Percentiles rank a stretch among this genome's conserved stretches.
phyloP scores from a whole-genome alignment of 2,113 vertebrate genomes.

The Progne subis region DNA sequence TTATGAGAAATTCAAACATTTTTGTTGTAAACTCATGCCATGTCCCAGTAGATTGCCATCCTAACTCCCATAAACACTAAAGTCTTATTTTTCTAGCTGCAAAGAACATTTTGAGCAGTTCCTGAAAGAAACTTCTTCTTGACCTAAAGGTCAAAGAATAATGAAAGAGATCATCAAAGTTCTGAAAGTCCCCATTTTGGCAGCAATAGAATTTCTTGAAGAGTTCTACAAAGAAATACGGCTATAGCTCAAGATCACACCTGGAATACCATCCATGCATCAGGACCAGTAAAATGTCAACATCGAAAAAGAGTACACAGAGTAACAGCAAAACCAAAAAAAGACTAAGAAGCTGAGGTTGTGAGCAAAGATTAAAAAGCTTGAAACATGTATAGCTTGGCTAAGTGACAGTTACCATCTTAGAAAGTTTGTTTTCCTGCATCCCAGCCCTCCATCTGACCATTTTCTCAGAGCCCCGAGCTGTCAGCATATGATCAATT shows the following conservation, averaged over 20 bases:
- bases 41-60: not conserved
- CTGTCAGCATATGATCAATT: constrained; percentile 66
- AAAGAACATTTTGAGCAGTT: not conserved
- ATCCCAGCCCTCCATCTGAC: constrained; percentile 16
- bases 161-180: not conserved
- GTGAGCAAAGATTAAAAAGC: not conserved
- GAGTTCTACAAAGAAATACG: not conserved
- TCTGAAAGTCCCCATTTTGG: not conserved
- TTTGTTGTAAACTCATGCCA: not conserved
- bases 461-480: constrained; percentile 27
- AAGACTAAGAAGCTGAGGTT: not conserved
- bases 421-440: constrained; percentile 51
- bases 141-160: not conserved
- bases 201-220: not conserved
- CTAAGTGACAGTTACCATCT: constrained; percentile 38
- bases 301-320: not conserved
- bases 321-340: not conserved
- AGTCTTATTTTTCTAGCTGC: not conserved
- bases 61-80: not conserved
- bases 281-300: not conserved
- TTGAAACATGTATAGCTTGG: constrained; percentile 33
- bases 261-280: not conserved
- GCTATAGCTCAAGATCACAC: not conserved
- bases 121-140: not conserved
- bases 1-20: not conserved